Base-by-base conservation (phyloP, 1,140 invertebrate species). In the Saccostrea glomerata region DNA sequence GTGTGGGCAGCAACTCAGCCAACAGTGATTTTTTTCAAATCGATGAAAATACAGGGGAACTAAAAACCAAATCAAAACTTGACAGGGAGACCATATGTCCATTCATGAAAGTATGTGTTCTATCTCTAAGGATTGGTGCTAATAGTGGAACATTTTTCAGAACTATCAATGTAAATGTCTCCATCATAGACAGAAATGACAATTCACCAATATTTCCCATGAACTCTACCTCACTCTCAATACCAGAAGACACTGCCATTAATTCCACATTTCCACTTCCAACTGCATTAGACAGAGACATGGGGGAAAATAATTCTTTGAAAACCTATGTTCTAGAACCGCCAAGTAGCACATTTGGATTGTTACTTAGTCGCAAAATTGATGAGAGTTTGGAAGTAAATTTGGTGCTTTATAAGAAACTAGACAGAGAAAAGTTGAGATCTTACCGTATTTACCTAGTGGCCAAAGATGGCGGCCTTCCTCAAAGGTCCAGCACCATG, bases 391-490 rank as follows among this genome's bases (percentile, higher is more conserved):
- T 88, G 60, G 91, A 92, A 36, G 63, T 93, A 13, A 89, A 86
- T n/a, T 87, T 93, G 66, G 83, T 92, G 13, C 87, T 92, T 47
- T 87, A 89, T 82, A 82, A 90, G 63, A 85, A 58, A 30, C 86
- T 99, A 73, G 98, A 99, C 94, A 96, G 98, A 86, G 98, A 99
- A 95, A 96, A 97, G 88, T 96, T 96, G 90, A 98, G 98, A 94
- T 98, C 98, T 93, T 99, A 98, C 94, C 97, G 97, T 0, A 89
- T 99, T 89, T 97, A 97, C 30, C 97, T 99, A 77, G 97, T 97
- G 47, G 98, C 98, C 25, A 97, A 97, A 63, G 98, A 99, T 95
- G 96, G 96, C 88, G 98, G 98, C 96, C 96, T 91, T 97, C 98
- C 89, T 96, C 97, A 47, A 96, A 96, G 93, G 92, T 96, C 96